phyloP scores from a whole-genome alignment of 2,797 vertebrate genomes.

The Lepidocolaptes lacrymiger region DNA sequence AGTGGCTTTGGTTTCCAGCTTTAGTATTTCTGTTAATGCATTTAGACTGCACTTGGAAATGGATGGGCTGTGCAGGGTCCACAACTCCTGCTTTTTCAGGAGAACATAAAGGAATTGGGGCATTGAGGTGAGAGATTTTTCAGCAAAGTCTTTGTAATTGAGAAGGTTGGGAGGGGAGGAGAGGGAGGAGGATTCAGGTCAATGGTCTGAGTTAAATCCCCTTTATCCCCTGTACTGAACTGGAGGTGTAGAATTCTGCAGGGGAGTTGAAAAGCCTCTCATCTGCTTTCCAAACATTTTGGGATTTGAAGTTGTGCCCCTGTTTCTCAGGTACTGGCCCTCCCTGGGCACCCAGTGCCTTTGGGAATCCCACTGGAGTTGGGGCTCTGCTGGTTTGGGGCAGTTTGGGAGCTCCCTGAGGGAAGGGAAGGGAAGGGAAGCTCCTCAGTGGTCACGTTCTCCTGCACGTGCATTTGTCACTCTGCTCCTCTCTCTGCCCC shows the following conservation, averaged over 20 bases:
- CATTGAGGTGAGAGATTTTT: background rate
- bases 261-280: background rate
- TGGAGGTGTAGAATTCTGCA: background rate
- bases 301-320: background rate
- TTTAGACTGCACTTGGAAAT: background rate
- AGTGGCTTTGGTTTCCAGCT: background rate
- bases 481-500: background rate
- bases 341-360: background rate
- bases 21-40: background rate
- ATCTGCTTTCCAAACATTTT: background rate
- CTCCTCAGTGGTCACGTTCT: rapidly evolving
- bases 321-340: background rate
- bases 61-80: background rate
- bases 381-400: background rate
- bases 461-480: background rate
- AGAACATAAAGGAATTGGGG: background rate
- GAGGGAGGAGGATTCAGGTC: background rate
- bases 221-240: background rate
- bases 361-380: background rate
- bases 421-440: background rate
- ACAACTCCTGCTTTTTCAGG: background rate
- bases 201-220: background rate
- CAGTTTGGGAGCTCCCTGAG: background rate
- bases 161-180: background rate
- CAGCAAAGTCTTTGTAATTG: background rate